Evolutionary conservation across 1,140 invertebrate species (phyloP).

Genomic region (Drosophila sulfurigaster): DNA sequence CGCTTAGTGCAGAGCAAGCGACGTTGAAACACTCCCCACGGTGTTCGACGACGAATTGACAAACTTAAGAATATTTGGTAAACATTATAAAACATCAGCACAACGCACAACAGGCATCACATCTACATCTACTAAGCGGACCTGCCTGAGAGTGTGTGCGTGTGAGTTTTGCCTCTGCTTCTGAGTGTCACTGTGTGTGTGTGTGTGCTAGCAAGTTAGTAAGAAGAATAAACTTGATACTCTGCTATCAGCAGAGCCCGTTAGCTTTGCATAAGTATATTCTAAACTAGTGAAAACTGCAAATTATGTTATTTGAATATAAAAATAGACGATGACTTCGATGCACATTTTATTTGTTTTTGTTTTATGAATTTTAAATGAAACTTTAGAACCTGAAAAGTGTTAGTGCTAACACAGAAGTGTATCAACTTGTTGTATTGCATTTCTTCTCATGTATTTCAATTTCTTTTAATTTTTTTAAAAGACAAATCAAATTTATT

Average conservation of each 20-base stretch:
- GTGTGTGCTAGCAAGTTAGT: constrained; percentile 26
- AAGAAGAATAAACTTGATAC: constrained; percentile 44
- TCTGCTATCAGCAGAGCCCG: not conserved
- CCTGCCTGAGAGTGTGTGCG: constrained; percentile 24
- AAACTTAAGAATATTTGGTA: constrained; percentile 83
- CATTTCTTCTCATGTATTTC: not conserved
- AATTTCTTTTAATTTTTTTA: not conserved
- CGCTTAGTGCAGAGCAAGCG: constrained; percentile 67
- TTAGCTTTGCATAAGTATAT: not conserved
- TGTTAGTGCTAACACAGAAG: no score
- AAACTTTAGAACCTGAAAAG: no score
- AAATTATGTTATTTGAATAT: no score
- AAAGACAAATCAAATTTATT: constrained; percentile 16
- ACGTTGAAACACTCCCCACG: constrained; percentile 80
- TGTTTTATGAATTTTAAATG: no score
- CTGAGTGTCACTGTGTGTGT: constrained; percentile 4
- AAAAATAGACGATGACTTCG: no score
- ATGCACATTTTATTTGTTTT: no score
- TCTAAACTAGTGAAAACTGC: not conserved
- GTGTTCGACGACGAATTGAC: constrained; percentile 83
- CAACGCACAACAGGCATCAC: constrained; percentile 40
- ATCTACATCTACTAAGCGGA: not conserved
- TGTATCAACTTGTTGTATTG: no score
- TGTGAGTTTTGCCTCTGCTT: constrained; percentile 1
- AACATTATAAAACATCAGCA: constrained; percentile 84